Base-by-base conservation (phyloP, 2,113 vertebrate genomes). In the Irena cyanogastra region DNA sequence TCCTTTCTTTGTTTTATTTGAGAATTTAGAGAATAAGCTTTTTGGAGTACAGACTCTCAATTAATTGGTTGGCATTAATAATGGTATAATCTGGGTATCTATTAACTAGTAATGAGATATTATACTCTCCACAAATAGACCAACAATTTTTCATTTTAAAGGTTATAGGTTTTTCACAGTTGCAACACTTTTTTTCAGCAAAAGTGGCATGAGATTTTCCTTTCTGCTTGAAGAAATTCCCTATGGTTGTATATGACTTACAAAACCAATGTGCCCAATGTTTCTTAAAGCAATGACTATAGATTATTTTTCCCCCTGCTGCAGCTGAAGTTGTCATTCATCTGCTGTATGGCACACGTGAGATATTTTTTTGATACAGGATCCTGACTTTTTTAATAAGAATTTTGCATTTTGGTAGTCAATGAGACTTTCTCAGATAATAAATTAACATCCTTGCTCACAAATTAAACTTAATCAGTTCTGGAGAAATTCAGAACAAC, bases 391-490 rank as follows among this genome's bases (percentile, higher is more conserved):
- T 85, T 91, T 94, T 81, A 90, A 85, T 75, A 77, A 52, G 31
- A 82, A 57, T 90, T 95, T 65, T 91, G 41, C 26, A 79, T 83
- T 94, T 90, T 83, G n/a, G 45, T n/a, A 78, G 56, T 64, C 91
- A 92, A 0, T 60, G 47, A 71, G 56, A 78, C 16, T 78, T 77
- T 81, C 75, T 91, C 15, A 39, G 54, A 65, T 65, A 93, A 93
- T 52, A 80, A 89, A 90, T 75, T 8, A 82, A 92, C 41, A 79
- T 24, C 23, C 50, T 81, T 83, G n/a, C 19, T 66, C 76, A 69
- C 9, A 11, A 66, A 83, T 90, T 83, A 81, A 93, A 93, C 23
- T 22, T 26, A 81, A 64, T 88, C 53, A 5, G 23, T 90, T 90
- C 79, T 61, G 79, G 31, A 92, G 68, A 92, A 87, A 88, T 90